A percentile compares a stretch with the other conserved stretches of the same genome.
Conservation (phyloP, 2,888 invertebrate species). For the Drosophila yooni region DNA sequence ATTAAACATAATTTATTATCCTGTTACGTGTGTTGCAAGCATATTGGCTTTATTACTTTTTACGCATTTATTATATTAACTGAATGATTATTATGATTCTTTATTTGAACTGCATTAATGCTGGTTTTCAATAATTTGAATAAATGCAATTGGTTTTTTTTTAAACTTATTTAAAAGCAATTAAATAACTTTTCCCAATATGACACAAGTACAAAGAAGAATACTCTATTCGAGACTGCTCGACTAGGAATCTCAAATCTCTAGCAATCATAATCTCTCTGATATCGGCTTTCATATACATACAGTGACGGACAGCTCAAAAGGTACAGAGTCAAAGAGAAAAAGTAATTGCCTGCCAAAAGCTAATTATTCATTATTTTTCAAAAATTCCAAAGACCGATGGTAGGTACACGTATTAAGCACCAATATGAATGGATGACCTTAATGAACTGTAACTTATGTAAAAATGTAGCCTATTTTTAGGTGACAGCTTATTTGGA, state of each 20-base stretch:
- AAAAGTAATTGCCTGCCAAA: no score
- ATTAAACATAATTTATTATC: slow-evolving; percentile 55
- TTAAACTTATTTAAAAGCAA: not conserved
- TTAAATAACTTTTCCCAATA: not conserved
- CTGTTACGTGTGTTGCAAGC: slow-evolving; percentile 20
- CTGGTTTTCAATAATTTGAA: not conserved
- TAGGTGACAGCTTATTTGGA: no score
- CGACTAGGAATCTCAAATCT: not conserved
- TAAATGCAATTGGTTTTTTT: not conserved
- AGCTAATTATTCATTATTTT: no score
- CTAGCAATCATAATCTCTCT: not conserved
- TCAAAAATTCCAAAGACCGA: no score
- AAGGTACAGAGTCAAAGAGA: no score
- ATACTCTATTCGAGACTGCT: not conserved
- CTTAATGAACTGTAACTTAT: no score
- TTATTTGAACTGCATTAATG: not conserved
- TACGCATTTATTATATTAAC: not conserved
- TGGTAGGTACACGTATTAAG: no score
- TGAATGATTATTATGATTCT: not conserved
- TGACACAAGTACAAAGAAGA: not conserved
- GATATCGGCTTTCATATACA: not conserved
- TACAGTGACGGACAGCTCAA: not conserved
- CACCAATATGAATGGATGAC: no score
- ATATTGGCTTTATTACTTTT: slow-evolving; percentile 34
- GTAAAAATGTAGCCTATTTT: no score